Evolutionary conservation across 2,113 vertebrate genomes (phyloP).

Genomic region (Sinocyclocheilus anshuiensis): DNA sequence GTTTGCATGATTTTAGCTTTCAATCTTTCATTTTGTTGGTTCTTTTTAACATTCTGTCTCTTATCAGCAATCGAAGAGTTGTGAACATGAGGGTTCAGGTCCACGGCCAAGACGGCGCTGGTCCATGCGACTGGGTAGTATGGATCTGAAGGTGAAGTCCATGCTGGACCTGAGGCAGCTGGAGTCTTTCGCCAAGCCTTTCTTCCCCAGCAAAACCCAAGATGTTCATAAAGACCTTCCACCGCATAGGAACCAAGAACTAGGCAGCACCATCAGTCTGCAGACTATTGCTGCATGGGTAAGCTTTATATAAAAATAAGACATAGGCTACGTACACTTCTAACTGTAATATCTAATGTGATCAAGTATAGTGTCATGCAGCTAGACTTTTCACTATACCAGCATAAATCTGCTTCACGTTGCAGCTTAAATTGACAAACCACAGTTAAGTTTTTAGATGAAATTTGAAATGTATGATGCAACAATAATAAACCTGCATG

Average conservation of each 20-base stretch:
- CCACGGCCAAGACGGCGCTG: conserved; percentile 85
- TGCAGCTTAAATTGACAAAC: neutral
- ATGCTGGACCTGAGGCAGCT: conserved; percentile 94
- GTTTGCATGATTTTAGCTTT: neutral
- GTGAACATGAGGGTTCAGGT: conserved; percentile 65
- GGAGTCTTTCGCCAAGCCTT: conserved; percentile 77
- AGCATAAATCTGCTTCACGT: no score
- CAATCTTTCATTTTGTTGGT: neutral
- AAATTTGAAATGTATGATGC: neutral
- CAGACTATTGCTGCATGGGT: conserved; percentile 68
- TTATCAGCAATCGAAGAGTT: conserved; percentile 49
- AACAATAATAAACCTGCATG: neutral
- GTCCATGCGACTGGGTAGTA: conserved; percentile 76
- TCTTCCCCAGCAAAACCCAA: conserved; percentile 57
- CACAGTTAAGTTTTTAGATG: neutral
- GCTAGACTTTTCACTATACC: neutral
- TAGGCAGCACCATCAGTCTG: conserved; percentile 71
- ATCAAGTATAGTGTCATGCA: neutral
- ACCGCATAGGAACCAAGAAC: conserved; percentile 57
- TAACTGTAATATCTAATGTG: neutral
- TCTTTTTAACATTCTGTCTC: neutral
- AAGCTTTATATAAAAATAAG: neutral
- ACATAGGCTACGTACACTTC: neutral
- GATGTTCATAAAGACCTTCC: neutral
- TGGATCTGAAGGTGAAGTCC: conserved; percentile 87